Evolutionary conservation across 2,797 vertebrate species (phyloP), one percentile per base, ranked within the genome.

Genomic region (Mycteria americana): DNA sequence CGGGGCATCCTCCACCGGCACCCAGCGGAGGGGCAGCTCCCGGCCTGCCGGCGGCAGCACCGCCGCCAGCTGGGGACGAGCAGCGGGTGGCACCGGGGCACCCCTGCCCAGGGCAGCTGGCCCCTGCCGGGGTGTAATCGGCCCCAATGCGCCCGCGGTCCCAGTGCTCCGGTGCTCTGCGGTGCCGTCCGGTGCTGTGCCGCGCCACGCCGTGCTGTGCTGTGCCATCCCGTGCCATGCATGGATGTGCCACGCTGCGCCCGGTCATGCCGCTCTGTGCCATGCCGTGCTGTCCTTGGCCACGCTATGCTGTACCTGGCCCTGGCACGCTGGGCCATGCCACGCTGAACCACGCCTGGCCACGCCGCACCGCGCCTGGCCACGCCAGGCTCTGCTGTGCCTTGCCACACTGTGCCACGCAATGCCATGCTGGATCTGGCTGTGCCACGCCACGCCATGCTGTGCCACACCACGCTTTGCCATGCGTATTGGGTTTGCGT

Each of bases 21-120:
- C 85, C 98, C 99, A 99, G 60, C 10, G 28, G 31, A 99, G 95
- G 41, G 92, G 31, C 64, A 88, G 51, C 57, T 98, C 98, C 62
- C 48, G 97, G 31, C 96, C 95, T 9, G 68, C 67, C 1, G 97
- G 91, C 0, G 98, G 98, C 46, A 99, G 97, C 93, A 98, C 96
- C 0, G 98, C 98, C 67, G 98, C 98, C 95, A 98, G 98, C 99
- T 95, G 56, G n/a, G 59, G 43, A 88, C 3, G 17, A 48, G 72
- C 12, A 89, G 39, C 0, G 2, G n/a, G 18, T 72, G 68, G 48
- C 64, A 92, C 8, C 0, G 0, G 78, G 25, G 9, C 63, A 79
- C 5, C 22, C 18, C 18, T 6, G 15, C 24, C 17, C 39, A 46
- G 45, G 17, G 37, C 30, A 31, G 9, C 59, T 18, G 30, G 24